A percentile compares a stretch with the other conserved stretches of the same genome.
Conservation (phyloP, 1,140 invertebrate species). For the Drosophila kikkawai region DNA sequence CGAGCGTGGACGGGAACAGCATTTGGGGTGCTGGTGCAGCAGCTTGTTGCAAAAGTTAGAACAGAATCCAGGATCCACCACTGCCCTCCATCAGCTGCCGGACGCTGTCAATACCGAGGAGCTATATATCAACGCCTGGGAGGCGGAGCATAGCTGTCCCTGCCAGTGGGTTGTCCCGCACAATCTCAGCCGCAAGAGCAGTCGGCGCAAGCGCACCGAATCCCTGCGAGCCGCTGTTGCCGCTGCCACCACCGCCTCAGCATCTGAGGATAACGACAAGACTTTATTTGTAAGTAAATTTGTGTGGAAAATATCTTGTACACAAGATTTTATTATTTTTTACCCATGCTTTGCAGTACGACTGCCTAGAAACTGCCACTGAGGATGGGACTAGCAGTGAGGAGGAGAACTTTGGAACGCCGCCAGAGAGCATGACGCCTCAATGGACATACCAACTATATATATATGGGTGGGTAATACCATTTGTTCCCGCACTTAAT, state of each 20-base stretch:
- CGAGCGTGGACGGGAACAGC: slow-evolving; percentile 51
- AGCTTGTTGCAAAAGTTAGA: slow-evolving; percentile 59
- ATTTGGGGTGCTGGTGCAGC: slow-evolving; percentile 69
- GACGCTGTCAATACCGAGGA: slow-evolving; percentile 85
- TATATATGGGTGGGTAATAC: slow-evolving; percentile 64
- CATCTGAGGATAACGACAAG: slow-evolving; percentile 2
- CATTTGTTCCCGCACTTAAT: not conserved
- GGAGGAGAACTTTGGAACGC: slow-evolving; percentile 83
- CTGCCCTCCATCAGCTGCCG: slow-evolving; percentile 45
- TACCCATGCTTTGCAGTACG: slow-evolving; percentile 9
- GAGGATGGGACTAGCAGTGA: slow-evolving; percentile 33
- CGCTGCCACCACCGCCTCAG: slow-evolving; percentile 5
- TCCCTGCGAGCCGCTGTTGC: slow-evolving; percentile 40
- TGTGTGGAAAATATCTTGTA: no score
- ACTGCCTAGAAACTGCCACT: slow-evolving; percentile 1
- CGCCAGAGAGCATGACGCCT: slow-evolving; percentile 85
- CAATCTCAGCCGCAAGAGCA: slow-evolving; percentile 79
- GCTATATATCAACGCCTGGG: slow-evolving; percentile 87
- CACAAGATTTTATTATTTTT: not conserved
- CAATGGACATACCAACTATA: slow-evolving; percentile 57
- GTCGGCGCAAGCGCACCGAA: slow-evolving; percentile 77
- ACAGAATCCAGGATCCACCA: slow-evolving; percentile 10
- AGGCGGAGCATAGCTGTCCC: slow-evolving; percentile 78
- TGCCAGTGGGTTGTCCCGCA: slow-evolving; percentile 84
- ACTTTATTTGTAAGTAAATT: not conserved